A percentile compares a stretch with the other conserved stretches of the same genome.
Conservation (phyloP, 2,797 vertebrate genomes). For the Vireo griseus region DNA sequence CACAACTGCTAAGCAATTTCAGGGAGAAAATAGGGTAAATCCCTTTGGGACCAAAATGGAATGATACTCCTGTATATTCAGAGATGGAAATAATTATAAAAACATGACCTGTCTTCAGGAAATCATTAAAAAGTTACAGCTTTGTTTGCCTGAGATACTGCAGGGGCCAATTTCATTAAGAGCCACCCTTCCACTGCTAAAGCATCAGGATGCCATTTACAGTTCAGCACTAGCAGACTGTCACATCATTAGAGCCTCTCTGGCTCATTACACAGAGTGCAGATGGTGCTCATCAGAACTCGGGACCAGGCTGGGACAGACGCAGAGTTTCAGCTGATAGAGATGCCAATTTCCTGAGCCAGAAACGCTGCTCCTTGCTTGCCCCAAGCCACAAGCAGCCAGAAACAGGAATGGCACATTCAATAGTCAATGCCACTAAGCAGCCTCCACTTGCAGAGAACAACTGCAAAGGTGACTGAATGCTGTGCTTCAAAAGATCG, state of each 20-base stretch:
- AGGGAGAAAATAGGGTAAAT: not conserved
- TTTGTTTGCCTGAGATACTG: not conserved
- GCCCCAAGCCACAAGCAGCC: not conserved
- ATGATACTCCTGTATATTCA: not conserved
- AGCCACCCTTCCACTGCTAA: not conserved
- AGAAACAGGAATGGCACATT: not conserved
- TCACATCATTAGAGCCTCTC: not conserved
- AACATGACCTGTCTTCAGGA: not conserved
- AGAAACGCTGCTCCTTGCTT: not conserved
- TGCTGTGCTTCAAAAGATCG: not conserved
- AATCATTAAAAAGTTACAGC: slow-evolving; percentile 31
- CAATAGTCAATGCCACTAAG: not conserved
- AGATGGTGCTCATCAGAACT: not conserved
- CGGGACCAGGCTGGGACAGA: not conserved
- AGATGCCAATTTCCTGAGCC: not conserved
- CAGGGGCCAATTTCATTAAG: not conserved
- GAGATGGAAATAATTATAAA: not conserved
- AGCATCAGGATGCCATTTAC: not conserved
- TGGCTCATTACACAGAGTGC: not conserved
- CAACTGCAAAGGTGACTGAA: not conserved
- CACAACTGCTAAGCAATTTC: not conserved
- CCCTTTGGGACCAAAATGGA: not conserved
- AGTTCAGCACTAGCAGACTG: not conserved
- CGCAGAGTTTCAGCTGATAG: rapidly evolving
- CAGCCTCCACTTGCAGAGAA: not conserved